Percentiles rank a stretch among this genome's conserved stretches.
Conservation (phyloP, 2,888 invertebrate species). For the Watsonalla binaria region DNA sequence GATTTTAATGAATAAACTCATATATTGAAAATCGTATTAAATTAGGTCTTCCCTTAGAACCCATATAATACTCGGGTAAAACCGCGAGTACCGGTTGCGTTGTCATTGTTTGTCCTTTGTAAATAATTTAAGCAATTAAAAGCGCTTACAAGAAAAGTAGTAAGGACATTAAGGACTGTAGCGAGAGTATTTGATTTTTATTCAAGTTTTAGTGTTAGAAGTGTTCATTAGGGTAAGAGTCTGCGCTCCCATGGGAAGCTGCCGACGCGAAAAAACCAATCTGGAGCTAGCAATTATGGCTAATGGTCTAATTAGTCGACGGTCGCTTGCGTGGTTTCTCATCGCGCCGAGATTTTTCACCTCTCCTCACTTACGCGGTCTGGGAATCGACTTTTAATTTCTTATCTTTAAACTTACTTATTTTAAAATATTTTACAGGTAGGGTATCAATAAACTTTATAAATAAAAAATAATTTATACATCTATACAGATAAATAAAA, state of each 20-base stretch:
- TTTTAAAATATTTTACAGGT: too few species aligned
- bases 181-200: slow-evolving; percentile 31
- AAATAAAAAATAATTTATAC: too few species aligned
- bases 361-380: slow-evolving; percentile 43
- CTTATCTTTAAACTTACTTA: slow-evolving; percentile 15
- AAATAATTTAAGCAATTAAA: background rate
- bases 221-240: slow-evolving; percentile 65
- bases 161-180: slow-evolving; percentile 24
- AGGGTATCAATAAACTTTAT: too few species aligned
- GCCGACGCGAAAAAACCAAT: slow-evolving; percentile 75
- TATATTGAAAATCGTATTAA: too few species aligned
- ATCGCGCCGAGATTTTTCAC: slow-evolving; percentile 50
- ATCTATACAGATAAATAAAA: too few species aligned
- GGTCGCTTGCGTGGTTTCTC: slow-evolving; percentile 31
- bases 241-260: slow-evolving; percentile 54
- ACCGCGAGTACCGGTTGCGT: too few species aligned
- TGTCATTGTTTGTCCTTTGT: background rate
- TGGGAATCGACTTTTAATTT: slow-evolving; percentile 48
- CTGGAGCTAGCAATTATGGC: slow-evolving; percentile 70
- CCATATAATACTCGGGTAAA: too few species aligned
- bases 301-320: slow-evolving; percentile 67
- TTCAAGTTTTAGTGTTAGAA: slow-evolving; percentile 36
- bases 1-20: too few species aligned
- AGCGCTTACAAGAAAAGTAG: slow-evolving; percentile 9
- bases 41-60: too few species aligned